A percentile compares a stretch with the other conserved stretches of the same genome.
Conservation (phyloP, 2,888 invertebrate species). For the Flexamia atlantica region DNA sequence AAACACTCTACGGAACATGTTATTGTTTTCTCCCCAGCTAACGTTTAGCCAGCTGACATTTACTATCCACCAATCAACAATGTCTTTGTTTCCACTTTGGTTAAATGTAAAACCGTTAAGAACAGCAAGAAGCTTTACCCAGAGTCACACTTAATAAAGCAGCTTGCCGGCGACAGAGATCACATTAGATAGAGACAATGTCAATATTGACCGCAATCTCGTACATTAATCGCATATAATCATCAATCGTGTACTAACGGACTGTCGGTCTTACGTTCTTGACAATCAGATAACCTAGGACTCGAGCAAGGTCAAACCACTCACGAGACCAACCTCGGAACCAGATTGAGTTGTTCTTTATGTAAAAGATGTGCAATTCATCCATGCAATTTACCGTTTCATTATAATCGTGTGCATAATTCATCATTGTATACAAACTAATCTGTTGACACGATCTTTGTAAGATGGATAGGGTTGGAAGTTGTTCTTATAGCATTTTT, state of each 20-base stretch:
- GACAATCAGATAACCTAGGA: neutral
- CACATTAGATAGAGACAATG: neutral
- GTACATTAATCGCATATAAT: neutral
- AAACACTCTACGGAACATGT: too few relatives aligned
- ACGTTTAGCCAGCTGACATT: too few relatives aligned
- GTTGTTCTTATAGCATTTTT: too few relatives aligned
- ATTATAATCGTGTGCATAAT: neutral
- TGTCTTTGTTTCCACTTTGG: neutral
- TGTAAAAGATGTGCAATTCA: neutral
- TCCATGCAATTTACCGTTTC: neutral
- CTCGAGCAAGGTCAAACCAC: neutral
- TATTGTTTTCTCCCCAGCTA: too few relatives aligned
- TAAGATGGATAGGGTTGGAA: too few relatives aligned
- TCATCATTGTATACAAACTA: neutral
- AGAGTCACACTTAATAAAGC: neutral
- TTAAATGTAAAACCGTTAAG: neutral
- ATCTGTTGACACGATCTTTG: too few relatives aligned
- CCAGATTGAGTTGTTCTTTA: neutral
- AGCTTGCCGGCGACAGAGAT: neutral
- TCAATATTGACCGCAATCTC: slow-evolving; percentile 2
- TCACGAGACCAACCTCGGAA: neutral
- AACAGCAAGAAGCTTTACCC: neutral
- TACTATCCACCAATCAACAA: too few relatives aligned
- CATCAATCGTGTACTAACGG: neutral
- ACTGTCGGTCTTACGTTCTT: neutral